Evolutionary conservation across 2,888 invertebrate genomes (phyloP), one percentile per base, ranked within the genome.

Genomic region (Pyrrhosoma nymphula): DNA sequence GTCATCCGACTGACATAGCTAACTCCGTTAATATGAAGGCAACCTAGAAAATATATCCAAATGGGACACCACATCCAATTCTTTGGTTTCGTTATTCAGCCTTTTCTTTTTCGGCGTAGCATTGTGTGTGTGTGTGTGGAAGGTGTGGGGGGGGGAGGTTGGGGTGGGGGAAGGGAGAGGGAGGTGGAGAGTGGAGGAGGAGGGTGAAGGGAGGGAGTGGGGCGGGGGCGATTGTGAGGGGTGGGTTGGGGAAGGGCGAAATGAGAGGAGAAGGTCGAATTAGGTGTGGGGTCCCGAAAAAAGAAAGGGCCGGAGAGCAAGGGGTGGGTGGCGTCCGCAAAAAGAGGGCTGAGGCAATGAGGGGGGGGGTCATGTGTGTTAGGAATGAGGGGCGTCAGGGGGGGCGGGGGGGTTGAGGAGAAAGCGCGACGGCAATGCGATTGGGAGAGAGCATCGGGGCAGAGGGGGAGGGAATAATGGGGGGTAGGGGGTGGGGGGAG

Each of bases 301-400:
- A 69, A 69, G 26, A 69, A 6, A 69, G n/a, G 30, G 30, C 35
- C 16, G 82, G 35, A 16, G 82, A n/a, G 69, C 4, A 8, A 10
- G n/a, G n/a, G n/a, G 20, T 69, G 12, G 26, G 63, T 12, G 63
- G 12, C 23, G 23, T 23, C 63, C 8, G 56, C 10, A 56, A 56
- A 56, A 56, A 56, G 16, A 8, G 56, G 63, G 63, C 1, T 18
- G 63, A 23, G 63, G 63, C 20, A 8, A 23, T 1, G 63, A 20
- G 23, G 12, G 63, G 16, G 63, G 63, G 63, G 18, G 63, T n/a
- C 20, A 23, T 63, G 63, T 8, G 63, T 18, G 63, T 23, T 63
- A n/a, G 95, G 96, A 56, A 95, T 95, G 95, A 95, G 90, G 89
- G 95, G 63, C 47, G 95, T 55, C 91, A n/a, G 63, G 90, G 95